These are phyloP conservation scores for Callimorpha dominula DNA, from an alignment of 2,888 invertebrate species.

Conservation along the genomic window DNA sequence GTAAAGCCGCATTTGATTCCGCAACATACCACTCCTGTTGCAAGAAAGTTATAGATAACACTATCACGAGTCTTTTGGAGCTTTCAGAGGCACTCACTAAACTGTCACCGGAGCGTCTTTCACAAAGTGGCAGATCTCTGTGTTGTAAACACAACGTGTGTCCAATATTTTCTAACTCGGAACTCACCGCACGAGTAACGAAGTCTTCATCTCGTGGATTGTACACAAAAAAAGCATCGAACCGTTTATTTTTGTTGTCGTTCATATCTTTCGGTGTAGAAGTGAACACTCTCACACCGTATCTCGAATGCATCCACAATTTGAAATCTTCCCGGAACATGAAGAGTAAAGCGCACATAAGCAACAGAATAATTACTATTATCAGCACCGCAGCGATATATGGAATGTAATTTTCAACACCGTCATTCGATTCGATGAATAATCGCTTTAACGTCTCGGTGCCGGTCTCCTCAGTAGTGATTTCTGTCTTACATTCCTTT, in stretches of 20 bases:
- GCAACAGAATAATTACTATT: conserved; percentile 89
- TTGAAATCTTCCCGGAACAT: conserved; percentile 92
- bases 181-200: conserved; percentile 89
- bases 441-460: conserved; percentile 85
- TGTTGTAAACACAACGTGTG: conserved; percentile 89
- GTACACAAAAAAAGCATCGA: conserved; percentile 96
- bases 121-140: conserved; percentile 87
- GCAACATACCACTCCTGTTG: conserved; percentile 94
- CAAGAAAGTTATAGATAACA: conserved; percentile 93
- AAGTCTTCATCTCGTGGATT: conserved; percentile 92
- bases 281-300: conserved; percentile 91
- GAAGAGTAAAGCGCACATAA: conserved; percentile 90
- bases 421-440: conserved; percentile 88
- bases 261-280: conserved; percentile 86
- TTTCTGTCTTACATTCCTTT: conserved; percentile 88
- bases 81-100: conserved; percentile 86
- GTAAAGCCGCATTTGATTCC: conserved; percentile 93
- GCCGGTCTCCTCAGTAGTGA: conserved; percentile 88
- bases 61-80: conserved; percentile 91
- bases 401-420: conserved; percentile 91
- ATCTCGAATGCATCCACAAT: conserved; percentile 92
- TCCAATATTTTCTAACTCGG: conserved; percentile 90
- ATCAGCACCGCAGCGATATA: conserved; percentile 91
- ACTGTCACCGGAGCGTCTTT: conserved; percentile 85
- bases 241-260: conserved; percentile 89